Conservation (phyloP, 2,113 vertebrate genomes). For the Dissostichus mawsoni region DNA sequence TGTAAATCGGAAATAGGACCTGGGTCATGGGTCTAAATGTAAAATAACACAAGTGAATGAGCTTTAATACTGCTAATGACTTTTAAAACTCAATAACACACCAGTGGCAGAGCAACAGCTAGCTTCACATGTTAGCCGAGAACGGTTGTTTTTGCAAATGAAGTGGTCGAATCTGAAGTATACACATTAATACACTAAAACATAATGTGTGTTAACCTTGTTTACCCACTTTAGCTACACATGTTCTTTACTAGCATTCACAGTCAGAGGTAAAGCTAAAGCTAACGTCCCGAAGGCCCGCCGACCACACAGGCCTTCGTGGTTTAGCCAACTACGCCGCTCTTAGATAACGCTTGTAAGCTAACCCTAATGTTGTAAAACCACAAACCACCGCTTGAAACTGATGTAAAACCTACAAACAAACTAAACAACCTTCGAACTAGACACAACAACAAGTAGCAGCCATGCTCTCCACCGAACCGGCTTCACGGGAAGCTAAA, state of each 20-base stretch:
- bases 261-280: slow-evolving; percentile 35
- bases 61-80: neutral
- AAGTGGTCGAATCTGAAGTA: fast-evolving
- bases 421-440: neutral
- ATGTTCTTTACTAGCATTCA: neutral
- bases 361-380: fast-evolving
- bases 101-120: slow-evolving; percentile 4
- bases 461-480: slow-evolving; percentile 22
- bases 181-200: neutral
- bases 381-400: neutral
- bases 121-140: slow-evolving; percentile 12
- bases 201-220: fast-evolving
- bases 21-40: neutral
- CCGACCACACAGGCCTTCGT: slow-evolving; percentile 62
- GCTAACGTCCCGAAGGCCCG: slow-evolving; percentile 63
- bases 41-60: neutral
- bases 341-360: neutral
- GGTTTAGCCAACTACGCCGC: slow-evolving; percentile 32
- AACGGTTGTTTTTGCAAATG: neutral
- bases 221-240: too few species aligned
- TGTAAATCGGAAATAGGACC: too few species aligned
- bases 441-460: neutral
- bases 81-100: neutral
- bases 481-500: slow-evolving; percentile 61
- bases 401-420: neutral